Evolutionary conservation across 2,113 vertebrate species (phyloP), one percentile per base, ranked within the genome.

Genomic region (Nothocercus nigrocapillus): DNA sequence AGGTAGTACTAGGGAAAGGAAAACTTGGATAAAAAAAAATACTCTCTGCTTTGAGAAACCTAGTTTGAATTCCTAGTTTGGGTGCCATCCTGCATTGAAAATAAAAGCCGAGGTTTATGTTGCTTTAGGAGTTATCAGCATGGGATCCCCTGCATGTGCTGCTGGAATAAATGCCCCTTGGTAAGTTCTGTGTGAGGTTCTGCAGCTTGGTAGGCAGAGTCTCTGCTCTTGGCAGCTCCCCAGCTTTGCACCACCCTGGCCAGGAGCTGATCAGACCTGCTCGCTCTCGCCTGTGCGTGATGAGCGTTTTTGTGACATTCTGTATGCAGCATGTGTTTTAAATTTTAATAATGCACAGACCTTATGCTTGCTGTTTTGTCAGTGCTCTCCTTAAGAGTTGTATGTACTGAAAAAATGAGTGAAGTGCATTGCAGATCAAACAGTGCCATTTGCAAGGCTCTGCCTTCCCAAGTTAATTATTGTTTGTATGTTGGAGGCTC

Each of bases 221-320:
- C 74, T 95, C 86, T 63, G 58, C 40, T 62, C 1, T 54, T 89
- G 88, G 89, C 96, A 94, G 7, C 54, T 59, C 86, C 81, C 75
- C 90, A 92, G 94, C 70, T 91, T 91, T 79, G 54, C 81, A 85
- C 77, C 62, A n/a, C 67, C 89, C 20, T 72, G 87, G 81, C 40
- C n/a, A 82, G 63, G 74, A 92, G 85, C 93, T 75, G 85, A 95
- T 92, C 69, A 80, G 87, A 86, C 86, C 93, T 81, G 20, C 82
- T 92, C 70, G 24, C 45, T 89, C 13, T 40, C 49, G 8, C 59
- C 89, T 34, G 74, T 73, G 27, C 74, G 86, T 86, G 81, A 97
- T 96, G 93, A 94, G 89, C 92, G 86, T 91, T 94, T 96, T 94
- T 96, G 89, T 96, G 95, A 96, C 93, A 85, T 93, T 89, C 88